phyloP scores from a whole-genome alignment of 1,140 invertebrate species.

The Brachionus asplanchnoidis region DNA sequence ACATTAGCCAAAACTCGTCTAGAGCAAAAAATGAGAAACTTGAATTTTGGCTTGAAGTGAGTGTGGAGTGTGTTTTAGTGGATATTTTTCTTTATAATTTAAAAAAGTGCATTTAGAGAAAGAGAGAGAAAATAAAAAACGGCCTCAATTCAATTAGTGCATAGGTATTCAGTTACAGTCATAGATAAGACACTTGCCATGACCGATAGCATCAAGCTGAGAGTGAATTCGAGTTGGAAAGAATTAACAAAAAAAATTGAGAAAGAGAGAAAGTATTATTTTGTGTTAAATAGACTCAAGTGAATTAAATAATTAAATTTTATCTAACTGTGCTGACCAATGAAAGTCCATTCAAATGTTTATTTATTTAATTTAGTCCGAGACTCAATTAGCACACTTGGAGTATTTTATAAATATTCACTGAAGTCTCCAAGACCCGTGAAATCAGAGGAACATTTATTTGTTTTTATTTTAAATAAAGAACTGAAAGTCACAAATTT shows the following conservation, averaged over 20 bases:
- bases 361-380: no score
- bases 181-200: slow-evolving; percentile 9
- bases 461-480: no score
- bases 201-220: not conserved
- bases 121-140: not conserved
- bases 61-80: not conserved
- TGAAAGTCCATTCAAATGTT: no score
- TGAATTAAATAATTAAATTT: no score
- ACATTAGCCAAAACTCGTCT: not conserved
- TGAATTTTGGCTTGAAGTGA: not conserved
- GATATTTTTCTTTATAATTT: not conserved
- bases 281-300: not conserved
- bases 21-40: not conserved
- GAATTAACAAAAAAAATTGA: not conserved
- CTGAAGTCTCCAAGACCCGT: no score
- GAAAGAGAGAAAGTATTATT: not conserved
- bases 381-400: no score
- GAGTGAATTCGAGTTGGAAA: not conserved
- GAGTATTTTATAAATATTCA: no score
- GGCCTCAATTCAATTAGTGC: not conserved
- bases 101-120: not conserved
- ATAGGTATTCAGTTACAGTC: not conserved
- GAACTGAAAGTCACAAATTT: no score
- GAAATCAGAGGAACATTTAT: no score
- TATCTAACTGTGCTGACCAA: no score